phyloP scores from a whole-genome alignment of 2,113 vertebrate species.

The Hypomesus transpacificus region DNA sequence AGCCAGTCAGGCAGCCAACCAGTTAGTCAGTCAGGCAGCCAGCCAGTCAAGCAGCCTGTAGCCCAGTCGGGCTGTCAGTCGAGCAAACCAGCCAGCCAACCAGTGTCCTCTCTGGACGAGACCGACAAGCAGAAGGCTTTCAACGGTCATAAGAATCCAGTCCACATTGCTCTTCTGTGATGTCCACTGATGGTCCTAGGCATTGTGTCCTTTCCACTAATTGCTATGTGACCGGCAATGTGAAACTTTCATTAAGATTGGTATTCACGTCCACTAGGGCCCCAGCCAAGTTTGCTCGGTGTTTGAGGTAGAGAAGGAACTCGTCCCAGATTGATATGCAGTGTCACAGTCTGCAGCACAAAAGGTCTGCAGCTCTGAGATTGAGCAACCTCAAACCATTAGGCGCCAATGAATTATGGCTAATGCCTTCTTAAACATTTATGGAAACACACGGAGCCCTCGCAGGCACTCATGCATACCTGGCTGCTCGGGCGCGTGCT shows the following conservation, averaged over 20 bases:
- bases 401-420: conserved; percentile 56
- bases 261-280: conserved; percentile 52
- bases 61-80: conserved; percentile 8
- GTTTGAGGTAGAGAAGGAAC: conserved; percentile 29
- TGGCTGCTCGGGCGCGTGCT: too few species aligned
- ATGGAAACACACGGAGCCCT: conserved; percentile 44
- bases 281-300: conserved; percentile 25
- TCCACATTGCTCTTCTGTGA: not conserved
- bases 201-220: conserved; percentile 47
- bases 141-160: conserved; percentile 8
- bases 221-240: conserved; percentile 49
- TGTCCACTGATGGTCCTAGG: conserved; percentile 29
- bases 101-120: conserved; percentile 38
- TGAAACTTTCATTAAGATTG: conserved; percentile 39
- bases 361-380: conserved; percentile 52
- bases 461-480: not conserved
- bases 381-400: conserved; percentile 62
- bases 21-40: conserved; percentile 4
- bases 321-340: conserved; percentile 58
- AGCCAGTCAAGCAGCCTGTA: conserved; percentile 32
- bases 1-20: not conserved
- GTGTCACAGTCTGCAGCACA: conserved; percentile 52
- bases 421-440: conserved; percentile 62
- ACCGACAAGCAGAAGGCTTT: not conserved
- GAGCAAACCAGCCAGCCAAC: conserved; percentile 30